Base-by-base conservation (phyloP, 1,140 invertebrate genomes). In the Camponotus pennsylvanicus region DNA sequence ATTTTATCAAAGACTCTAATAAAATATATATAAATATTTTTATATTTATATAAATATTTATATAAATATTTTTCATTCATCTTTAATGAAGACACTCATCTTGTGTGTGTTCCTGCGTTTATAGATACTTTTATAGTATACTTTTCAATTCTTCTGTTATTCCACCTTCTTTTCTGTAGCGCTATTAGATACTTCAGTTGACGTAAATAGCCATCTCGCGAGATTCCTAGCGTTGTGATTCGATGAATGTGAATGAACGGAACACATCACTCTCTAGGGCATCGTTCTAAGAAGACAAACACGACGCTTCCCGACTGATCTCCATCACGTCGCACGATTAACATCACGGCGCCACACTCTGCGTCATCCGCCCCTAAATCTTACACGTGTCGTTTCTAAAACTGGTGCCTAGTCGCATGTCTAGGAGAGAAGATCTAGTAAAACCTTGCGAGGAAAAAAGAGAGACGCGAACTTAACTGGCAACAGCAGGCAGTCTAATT, bases 371-470 rank as follows among this genome's bases (percentile, higher is more conserved):
- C 52, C 34, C 45, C 64, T 64, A 71, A 64, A 83, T 84, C 52
- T 70, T 2, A 7, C 55, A 55, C 18, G 64, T 57, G 52, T 79
- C 21, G 55, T 59, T 86, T 86, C 76, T 85, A 78, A 85, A 87
- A 87, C 61, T 45, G 55, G 45, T 6, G 42, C 11, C 42, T 45
- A 45, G 49, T 49, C 34, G n/a, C 11, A 45, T 57, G 18, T 66
- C 21, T 55, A 57, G 59, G 42, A 9, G 71, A 11, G 61, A 55
- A 89, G 27, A 66, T 88, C 61, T 59, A 85, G 63, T 85, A 85
- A 77, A 34, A 61, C 42, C 27, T 0, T 3, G 8, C 59, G 27
- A 11, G 40, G 9, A 6, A 42, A 8, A 42, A 45, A 45, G 42
- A 13, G 9, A 45, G 11, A 45, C 9, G 42, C 42, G 1, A 21